Conservation (phyloP, 2,888 invertebrate species). For the Chloromyia formosa region DNA sequence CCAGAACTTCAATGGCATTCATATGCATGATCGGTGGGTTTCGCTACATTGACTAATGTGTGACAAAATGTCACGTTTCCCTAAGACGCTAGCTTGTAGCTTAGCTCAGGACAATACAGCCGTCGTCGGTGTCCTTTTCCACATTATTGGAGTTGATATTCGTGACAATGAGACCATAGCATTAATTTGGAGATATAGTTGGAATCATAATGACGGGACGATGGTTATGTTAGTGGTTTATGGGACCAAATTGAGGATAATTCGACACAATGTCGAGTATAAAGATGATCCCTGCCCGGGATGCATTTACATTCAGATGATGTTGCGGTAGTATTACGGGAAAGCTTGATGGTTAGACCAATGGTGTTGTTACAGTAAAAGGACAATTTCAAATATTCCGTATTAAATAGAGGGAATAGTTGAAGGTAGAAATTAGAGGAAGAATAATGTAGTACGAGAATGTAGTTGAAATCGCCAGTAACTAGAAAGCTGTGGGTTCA, state of each 20-base stretch:
- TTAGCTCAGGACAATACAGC: no score
- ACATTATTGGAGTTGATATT: conserved; percentile 9
- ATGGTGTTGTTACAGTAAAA: no score
- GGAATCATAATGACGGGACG: conserved; percentile 5
- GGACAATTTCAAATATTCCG: no score
- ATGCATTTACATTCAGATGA: background rate
- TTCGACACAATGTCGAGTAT: background rate
- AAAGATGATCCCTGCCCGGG: background rate
- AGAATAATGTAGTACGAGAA: no score
- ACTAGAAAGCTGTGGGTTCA: no score
- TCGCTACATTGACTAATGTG: conserved; percentile 2
- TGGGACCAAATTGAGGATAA: background rate
- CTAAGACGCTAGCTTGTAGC: background rate
- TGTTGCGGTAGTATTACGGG: background rate
- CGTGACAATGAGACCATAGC: conserved; percentile 8
- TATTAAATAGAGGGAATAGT: no score
- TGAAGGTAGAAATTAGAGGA: no score
- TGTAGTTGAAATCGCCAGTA: no score
- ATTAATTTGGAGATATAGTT: conserved; percentile 22
- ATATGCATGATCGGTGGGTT: conserved; percentile 9
- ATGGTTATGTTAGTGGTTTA: conserved; percentile 10
- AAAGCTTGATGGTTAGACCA: no score
- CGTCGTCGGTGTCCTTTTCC: conserved; percentile 5
- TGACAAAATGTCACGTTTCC: conserved; percentile 24
- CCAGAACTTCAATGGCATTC: background rate